Percentiles rank a stretch among this genome's conserved stretches.
Conservation (phyloP, 2,888 invertebrate genomes). For the Cheilosia variabilis region DNA sequence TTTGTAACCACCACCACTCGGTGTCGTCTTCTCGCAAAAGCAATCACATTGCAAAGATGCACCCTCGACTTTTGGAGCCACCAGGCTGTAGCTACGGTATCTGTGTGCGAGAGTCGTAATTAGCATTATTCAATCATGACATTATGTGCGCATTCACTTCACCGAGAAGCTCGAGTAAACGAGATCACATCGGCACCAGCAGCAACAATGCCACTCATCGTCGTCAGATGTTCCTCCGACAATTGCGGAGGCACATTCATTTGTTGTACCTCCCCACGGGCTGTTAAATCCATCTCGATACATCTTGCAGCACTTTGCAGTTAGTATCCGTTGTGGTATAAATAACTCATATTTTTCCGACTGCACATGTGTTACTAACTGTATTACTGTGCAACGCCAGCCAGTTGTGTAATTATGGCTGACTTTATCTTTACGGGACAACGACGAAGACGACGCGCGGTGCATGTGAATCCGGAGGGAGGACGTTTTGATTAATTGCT, state of each 20-base stretch:
- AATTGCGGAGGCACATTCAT: conserved; percentile 51
- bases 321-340: neutral
- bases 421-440: conserved; percentile 36
- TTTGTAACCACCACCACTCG: too few species aligned
- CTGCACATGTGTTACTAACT: conserved; percentile 44
- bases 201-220: conserved; percentile 18
- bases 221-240: conserved; percentile 34
- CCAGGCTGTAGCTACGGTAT: neutral
- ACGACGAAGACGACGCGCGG: neutral
- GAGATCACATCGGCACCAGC: conserved; percentile 35
- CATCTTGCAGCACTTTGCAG: conserved; percentile 13
- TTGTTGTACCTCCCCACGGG: conserved; percentile 36
- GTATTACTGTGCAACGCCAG: conserved; percentile 57
- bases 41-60: neutral
- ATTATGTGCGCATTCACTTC: conserved; percentile 64
- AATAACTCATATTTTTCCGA: conserved; percentile 3
- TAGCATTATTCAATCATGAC: conserved; percentile 66
- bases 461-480: conserved; percentile 10
- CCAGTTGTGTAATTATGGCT: conserved; percentile 69
- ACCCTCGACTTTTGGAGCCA: neutral
- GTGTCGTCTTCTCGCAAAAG: neutral
- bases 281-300: conserved; percentile 25
- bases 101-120: conserved; percentile 1
- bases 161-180: conserved; percentile 53
- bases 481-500: conserved; percentile 60